Conservation (phyloP, 2,113 vertebrate genomes). For the Gopherus evgoodei region DNA sequence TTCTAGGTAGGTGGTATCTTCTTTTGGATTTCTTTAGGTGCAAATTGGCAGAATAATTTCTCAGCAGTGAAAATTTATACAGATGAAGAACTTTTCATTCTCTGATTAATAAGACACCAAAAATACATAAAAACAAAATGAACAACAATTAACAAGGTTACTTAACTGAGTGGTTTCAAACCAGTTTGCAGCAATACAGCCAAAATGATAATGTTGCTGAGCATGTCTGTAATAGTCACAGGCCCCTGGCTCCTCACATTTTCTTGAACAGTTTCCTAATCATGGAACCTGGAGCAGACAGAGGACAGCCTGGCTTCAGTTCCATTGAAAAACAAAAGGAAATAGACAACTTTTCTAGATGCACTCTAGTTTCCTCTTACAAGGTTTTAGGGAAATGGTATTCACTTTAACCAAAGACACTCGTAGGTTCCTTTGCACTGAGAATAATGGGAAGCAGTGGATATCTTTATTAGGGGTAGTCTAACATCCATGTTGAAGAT, state of each 20-base stretch:
- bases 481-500: not conserved
- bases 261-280: not conserved
- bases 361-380: not conserved
- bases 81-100: not conserved
- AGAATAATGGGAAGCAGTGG: not conserved
- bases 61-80: not conserved
- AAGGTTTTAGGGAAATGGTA: not conserved
- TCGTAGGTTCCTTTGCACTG: not conserved
- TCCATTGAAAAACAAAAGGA: not conserved
- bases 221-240: not conserved
- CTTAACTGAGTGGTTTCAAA: not conserved
- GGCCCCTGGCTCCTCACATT: not conserved
- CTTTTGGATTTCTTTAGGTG: not conserved
- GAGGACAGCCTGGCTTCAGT: not conserved
- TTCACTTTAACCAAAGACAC: not conserved
- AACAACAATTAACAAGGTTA: not conserved
- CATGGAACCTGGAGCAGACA: not conserved
- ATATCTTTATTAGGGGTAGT: not conserved
- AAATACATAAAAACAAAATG: not conserved
- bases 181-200: not conserved
- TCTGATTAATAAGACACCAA: not conserved
- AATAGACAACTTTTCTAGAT: not conserved
- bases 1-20: not conserved
- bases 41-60: not conserved
- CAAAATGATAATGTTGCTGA: not conserved